Evolutionary conservation across 2,113 vertebrate species (phyloP), one percentile per base, ranked within the genome.

Genomic region (Geococcyx californianus): DNA sequence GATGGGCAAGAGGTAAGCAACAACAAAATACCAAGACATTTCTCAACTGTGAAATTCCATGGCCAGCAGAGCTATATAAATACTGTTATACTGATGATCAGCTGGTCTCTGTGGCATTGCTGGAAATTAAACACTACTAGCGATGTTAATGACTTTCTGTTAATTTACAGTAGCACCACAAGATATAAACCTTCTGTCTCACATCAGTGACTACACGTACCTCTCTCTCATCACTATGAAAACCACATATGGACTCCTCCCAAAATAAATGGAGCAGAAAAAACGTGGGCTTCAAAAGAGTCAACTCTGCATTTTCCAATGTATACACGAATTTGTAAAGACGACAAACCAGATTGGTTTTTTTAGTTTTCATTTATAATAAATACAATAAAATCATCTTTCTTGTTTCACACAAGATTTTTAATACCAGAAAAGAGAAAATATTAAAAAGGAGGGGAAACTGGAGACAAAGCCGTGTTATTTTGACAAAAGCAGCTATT

Each of bases 251-350:
- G 31, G 17, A 52, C 36, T 92, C 88, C 72, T 94, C 90, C 63
- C 38, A 81, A 62, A 94, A 84, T 60, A 94, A 94, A 93, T 49
- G 73, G 40, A 88, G 56, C 64, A 88, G 64, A 77, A 83, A 93
- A 93, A 84, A 44, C 16, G 47, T 2, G 13, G 74, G 34, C 34
- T 93, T 92, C 47, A 77, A 85, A 84, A 67, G 52, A 72, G 52
- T 89, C 62, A 91, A 15, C 90, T 90, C 76, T 34, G 17, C 34
- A 70, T 88, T 95, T 89, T 92, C 59, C 68, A 74, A 25, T 19
- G 58, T 34, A 79, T 5, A 51, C 63, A 87, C 55, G 36, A 91
- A 77, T 69, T 67, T 63, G 29, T 47, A 78, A 86, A 64, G 33
- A 56, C 55, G 87, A 40, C 17, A 60, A 44, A 66, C 2, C 2